phyloP scores from a whole-genome alignment of 2,113 vertebrate genomes.

The Malurus alboscapulatus region DNA sequence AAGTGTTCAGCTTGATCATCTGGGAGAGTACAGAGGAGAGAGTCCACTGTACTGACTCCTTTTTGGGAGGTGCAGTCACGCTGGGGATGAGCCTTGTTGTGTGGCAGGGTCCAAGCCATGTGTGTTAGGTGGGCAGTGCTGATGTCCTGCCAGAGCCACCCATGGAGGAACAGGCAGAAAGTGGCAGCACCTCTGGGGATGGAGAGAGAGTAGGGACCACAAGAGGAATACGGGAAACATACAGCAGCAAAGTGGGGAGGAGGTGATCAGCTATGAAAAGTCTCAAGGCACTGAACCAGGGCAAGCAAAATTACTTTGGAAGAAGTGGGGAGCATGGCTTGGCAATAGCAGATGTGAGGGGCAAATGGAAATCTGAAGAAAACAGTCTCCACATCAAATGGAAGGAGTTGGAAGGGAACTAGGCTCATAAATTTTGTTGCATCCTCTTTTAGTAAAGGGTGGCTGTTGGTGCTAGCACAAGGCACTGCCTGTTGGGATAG shows the following conservation, averaged over 20 bases:
- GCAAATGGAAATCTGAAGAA: background rate
- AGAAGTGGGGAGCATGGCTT: background rate
- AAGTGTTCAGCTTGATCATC: background rate
- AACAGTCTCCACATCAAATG: background rate
- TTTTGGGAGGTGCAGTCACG: background rate
- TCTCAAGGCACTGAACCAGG: background rate
- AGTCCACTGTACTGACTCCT: background rate
- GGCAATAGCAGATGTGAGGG: background rate
- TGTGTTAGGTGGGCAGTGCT: background rate
- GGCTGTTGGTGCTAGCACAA: background rate
- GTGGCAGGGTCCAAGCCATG: fast-evolving
- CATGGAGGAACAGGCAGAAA: background rate
- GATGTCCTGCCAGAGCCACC: background rate
- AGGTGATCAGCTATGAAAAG: background rate
- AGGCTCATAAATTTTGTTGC: fast-evolving
- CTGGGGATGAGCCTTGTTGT: background rate
- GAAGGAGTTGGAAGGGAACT: background rate
- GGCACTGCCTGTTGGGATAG: background rate
- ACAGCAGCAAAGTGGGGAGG: background rate
- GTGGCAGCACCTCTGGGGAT: background rate
- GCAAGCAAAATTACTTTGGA: background rate
- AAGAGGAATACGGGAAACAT: background rate
- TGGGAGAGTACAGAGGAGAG: background rate
- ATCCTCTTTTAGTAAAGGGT: background rate
- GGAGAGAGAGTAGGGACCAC: background rate